phyloP scores from a whole-genome alignment of 2,888 invertebrate species.

The Magallana nippona region DNA sequence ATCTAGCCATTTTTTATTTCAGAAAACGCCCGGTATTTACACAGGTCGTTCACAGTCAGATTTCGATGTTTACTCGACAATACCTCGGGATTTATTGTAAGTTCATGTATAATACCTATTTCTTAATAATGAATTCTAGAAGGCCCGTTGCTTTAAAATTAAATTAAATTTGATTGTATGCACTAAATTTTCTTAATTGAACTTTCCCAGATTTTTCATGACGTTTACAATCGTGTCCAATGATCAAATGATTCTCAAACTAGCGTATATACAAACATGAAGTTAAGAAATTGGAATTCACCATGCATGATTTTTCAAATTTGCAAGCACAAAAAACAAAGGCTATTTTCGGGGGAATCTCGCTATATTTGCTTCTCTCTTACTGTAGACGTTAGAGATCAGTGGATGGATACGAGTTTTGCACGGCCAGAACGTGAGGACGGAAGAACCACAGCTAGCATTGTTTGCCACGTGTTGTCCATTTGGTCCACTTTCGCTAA shows the following conservation, averaged over 20 bases:
- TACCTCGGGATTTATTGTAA: conserved; percentile 98
- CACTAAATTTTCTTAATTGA: no score
- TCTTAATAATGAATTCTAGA: no score
- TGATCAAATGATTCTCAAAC: no score
- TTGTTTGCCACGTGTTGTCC: conserved; percentile 99
- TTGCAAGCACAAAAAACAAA: no score
- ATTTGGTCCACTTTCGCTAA: conserved; percentile 97
- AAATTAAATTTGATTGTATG: no score
- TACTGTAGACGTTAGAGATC: conserved; percentile 94
- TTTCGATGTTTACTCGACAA: conserved; percentile 99
- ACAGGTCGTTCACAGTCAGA: conserved; percentile 98
- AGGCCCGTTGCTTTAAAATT: no score
- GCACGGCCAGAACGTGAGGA: conserved; percentile 91
- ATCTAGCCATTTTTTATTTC: conserved; percentile 46
- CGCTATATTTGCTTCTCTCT: not conserved
- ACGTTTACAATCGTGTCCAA: no score
- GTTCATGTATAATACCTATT: conserved; percentile 74
- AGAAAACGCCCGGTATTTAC: conserved; percentile 93
- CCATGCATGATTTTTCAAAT: no score
- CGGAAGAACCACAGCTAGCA: conserved; percentile 88
- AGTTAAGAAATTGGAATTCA: no score
- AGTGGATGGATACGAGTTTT: conserved; percentile 97
- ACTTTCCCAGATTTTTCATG: no score
- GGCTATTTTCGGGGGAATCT: no score
- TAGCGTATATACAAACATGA: no score